These are phyloP conservation scores for Xylota sylvarum DNA, from an alignment of 2,888 invertebrate species.

Conservation along the genomic window DNA sequence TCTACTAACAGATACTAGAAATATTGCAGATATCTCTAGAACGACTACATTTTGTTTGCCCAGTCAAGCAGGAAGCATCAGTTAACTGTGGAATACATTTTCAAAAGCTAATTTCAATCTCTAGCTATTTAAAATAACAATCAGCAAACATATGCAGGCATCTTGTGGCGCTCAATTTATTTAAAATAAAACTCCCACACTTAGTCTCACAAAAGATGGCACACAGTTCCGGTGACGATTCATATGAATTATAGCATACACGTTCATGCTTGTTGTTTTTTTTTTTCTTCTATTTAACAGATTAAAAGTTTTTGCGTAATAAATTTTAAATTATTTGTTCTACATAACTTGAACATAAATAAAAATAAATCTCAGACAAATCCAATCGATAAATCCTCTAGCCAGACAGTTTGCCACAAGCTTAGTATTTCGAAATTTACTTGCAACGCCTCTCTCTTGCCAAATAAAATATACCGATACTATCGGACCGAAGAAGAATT, in stretches of 20 bases:
- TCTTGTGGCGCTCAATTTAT: no score
- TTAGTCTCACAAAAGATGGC: background rate
- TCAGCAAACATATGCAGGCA: no score
- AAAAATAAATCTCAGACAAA: slow-evolving; percentile 51
- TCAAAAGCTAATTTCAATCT: no score
- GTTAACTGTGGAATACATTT: no score
- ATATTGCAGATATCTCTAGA: no score
- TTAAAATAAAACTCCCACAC: slow-evolving; percentile 2
- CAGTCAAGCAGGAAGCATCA: no score
- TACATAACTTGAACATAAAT: slow-evolving; percentile 43
- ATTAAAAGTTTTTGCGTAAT: slow-evolving; percentile 14
- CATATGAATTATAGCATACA: background rate
- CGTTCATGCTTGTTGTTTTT: no score
- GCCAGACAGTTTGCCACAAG: slow-evolving; percentile 47
- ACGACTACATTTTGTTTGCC: no score
- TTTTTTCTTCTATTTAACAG: background rate
- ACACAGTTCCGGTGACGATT: background rate
- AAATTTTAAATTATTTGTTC: slow-evolving; percentile 46
- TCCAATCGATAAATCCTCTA: slow-evolving; percentile 56
- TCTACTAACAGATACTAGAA: no score
- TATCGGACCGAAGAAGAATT: slow-evolving; percentile 25
- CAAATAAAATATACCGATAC: background rate
- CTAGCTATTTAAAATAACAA: no score
- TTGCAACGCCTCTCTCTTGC: background rate
- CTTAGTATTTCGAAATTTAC: slow-evolving; percentile 36